Evolutionary conservation across 2,888 invertebrate species (phyloP).

Genomic region (Pandemis cinnamomeana): DNA sequence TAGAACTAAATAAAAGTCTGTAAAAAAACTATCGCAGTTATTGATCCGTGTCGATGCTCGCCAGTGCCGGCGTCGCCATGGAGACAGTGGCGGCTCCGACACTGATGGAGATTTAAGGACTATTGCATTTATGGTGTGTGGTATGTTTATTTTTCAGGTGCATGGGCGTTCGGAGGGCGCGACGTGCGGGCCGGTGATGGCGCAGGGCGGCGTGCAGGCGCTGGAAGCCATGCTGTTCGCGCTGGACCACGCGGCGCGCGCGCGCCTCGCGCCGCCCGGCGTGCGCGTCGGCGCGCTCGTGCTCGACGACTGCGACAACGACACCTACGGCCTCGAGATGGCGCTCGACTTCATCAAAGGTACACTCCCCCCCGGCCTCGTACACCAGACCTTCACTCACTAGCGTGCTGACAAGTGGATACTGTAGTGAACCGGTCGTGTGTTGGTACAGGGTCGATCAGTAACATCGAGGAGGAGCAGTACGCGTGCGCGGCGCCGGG

Average conservation of each 20-base stretch:
- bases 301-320: constrained; percentile 96
- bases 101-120: too few species aligned
- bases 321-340: constrained; percentile 96
- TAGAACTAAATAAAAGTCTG: too few species aligned
- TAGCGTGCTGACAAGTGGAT: not conserved
- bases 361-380: constrained; percentile 55
- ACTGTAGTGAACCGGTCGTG: not conserved
- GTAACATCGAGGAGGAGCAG: constrained; percentile 95
- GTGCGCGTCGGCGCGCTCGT: constrained; percentile 93
- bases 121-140: not conserved
- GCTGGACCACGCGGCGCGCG: constrained; percentile 88
- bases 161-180: constrained; percentile 92
- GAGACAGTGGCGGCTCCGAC: too few species aligned
- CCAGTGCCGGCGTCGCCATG: too few species aligned
- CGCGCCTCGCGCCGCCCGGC: constrained; percentile 86
- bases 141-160: constrained; percentile 64
- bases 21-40: too few species aligned
- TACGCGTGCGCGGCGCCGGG: constrained; percentile 92
- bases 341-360: constrained; percentile 97
- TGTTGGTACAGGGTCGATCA: constrained; percentile 90
- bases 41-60: too few species aligned
- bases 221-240: constrained; percentile 95
- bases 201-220: constrained; percentile 93
- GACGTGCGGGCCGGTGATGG: constrained; percentile 95
- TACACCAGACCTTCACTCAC: too few species aligned